Conservation (phyloP, 1,140 invertebrate species). For the Coelopa frigida region DNA sequence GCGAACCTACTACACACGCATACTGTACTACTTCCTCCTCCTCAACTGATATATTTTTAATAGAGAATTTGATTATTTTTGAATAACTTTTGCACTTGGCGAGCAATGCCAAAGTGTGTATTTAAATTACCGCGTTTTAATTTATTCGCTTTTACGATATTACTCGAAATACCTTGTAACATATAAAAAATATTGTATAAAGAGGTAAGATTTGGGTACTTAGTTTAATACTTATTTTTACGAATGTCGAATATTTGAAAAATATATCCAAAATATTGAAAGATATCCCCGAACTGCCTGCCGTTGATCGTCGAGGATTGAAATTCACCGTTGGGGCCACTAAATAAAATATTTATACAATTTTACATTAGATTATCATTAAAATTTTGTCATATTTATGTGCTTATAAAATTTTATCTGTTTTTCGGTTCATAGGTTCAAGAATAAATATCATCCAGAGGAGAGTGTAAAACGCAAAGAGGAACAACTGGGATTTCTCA, state of each 20-base stretch:
- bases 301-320: too few relatives aligned
- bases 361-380: not conserved
- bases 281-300: not conserved
- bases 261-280: not conserved
- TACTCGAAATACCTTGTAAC: slow-evolving; percentile 7
- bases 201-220: slow-evolving; percentile 20
- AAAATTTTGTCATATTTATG: not conserved
- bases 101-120: slow-evolving; percentile 43
- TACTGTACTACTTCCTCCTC: slow-evolving; percentile 5
- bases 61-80: too few relatives aligned
- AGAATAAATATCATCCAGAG: slow-evolving; percentile 97
- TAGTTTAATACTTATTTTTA: slow-evolving; percentile 6
- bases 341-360: too few relatives aligned
- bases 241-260: not conserved
- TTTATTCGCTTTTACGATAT: slow-evolving; percentile 22
- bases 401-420: not conserved
- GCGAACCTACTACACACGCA: too few relatives aligned
- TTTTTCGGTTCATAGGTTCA: slow-evolving; percentile 72
- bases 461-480: slow-evolving; percentile 86
- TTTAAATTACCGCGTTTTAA: slow-evolving; percentile 38
- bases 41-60: slow-evolving; percentile 11
- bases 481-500: slow-evolving; percentile 74
- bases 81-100: slow-evolving; percentile 27
- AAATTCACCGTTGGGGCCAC: too few relatives aligned
- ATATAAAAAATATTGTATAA: slow-evolving; percentile 10